These are phyloP conservation scores for Theretra japonica DNA, from an alignment of 2,888 invertebrate species.

Conservation along the genomic window DNA sequence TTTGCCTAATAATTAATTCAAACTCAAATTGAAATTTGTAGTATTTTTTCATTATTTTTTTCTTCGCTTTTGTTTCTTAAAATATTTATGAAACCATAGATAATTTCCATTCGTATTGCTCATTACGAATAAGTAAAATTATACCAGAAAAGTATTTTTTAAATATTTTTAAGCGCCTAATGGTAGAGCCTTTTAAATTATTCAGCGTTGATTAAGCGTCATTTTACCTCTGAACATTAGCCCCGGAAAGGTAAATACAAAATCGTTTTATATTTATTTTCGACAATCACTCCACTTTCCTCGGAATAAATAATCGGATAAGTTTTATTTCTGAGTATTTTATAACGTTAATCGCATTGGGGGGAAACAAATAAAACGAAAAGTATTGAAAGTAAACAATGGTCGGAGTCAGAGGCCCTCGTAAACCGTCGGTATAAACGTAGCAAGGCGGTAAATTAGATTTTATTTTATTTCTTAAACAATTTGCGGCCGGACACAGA, in stretches of 20 bases:
- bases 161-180: background rate
- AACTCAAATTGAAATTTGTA: too few relatives aligned
- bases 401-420: constrained; percentile 68
- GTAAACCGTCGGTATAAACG: constrained; percentile 79
- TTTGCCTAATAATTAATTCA: too few relatives aligned
- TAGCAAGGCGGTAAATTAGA: constrained; percentile 82
- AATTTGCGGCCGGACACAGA: constrained; percentile 79
- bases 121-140: too few relatives aligned
- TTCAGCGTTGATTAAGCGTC: background rate
- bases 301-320: constrained; percentile 37
- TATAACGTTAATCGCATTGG: constrained; percentile 59
- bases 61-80: too few relatives aligned
- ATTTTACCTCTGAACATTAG: background rate
- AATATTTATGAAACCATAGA: too few relatives aligned
- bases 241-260: background rate
- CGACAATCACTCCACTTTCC: background rate
- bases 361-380: constrained; percentile 63
- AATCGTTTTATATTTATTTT: constrained; percentile 5
- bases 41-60: too few relatives aligned
- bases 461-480: constrained; percentile 84
- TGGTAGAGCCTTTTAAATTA: background rate
- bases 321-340: constrained; percentile 52
- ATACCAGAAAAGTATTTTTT: background rate
- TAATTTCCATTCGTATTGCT: too few relatives aligned
- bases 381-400: constrained; percentile 74